Evolutionary conservation across 2,797 vertebrate species (phyloP).

Genomic region (Buphagus erythrorhynchus): DNA sequence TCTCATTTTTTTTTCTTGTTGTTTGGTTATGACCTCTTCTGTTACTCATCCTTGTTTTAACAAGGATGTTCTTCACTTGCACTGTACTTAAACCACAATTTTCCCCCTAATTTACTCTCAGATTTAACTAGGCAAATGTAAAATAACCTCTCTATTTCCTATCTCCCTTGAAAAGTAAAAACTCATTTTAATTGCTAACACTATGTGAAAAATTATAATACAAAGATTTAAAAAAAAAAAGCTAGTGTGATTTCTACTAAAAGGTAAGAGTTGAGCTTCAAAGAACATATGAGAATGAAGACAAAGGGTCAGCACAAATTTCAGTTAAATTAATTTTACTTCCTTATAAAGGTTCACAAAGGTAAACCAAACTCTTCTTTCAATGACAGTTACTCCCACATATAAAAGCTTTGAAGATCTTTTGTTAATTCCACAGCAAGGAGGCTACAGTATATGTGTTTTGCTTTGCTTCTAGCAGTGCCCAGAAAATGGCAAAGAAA

Average conservation of each 20-base stretch:
- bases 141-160: neutral
- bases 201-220: neutral
- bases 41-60: neutral
- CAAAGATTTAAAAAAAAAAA: neutral
- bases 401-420: neutral
- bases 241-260: neutral
- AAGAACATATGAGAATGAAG: neutral
- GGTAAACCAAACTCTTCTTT: neutral
- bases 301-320: conserved; percentile 2
- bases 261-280: neutral
- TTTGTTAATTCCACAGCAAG: neutral
- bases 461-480: neutral
- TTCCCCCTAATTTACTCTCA: neutral
- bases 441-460: neutral
- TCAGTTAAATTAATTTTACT: neutral
- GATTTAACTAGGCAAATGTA: neutral
- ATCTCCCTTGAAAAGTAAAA: neutral
- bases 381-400: neutral
- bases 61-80: neutral
- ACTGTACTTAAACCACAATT: neutral
- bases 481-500: neutral
- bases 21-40: neutral
- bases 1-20: neutral
- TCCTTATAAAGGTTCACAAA: neutral
- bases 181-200: neutral